Evolutionary conservation across 2,797 vertebrate genomes (phyloP).

Genomic region (Diplodus sargus): DNA sequence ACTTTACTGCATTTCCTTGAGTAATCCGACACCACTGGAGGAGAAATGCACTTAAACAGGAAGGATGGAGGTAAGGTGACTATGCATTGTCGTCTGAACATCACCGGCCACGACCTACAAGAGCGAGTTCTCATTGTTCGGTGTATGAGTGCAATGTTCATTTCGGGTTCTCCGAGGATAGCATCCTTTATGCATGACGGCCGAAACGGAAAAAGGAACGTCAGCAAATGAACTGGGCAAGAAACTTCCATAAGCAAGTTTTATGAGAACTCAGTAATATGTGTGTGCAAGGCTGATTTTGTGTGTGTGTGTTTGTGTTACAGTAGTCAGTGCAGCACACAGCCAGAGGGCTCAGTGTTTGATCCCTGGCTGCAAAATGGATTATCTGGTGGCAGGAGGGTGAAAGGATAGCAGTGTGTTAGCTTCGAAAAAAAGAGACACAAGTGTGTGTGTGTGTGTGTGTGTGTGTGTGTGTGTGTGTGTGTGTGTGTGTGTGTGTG

Average conservation of each 20-base stretch:
- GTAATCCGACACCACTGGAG: slow-evolving; percentile 69
- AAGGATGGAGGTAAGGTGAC: slow-evolving; percentile 48
- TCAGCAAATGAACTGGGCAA: slow-evolving; percentile 44
- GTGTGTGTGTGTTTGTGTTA: slow-evolving; percentile 53
- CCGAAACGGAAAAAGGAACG: slow-evolving; percentile 27
- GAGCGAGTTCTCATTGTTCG: slow-evolving; percentile 60
- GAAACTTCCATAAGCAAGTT: slow-evolving; percentile 47
- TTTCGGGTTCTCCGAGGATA: slow-evolving; percentile 50
- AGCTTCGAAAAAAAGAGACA: slow-evolving; percentile 60
- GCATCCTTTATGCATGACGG: slow-evolving; percentile 53
- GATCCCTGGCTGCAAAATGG: slow-evolving; percentile 86
- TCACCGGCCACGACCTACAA: slow-evolving; percentile 62
- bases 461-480: slow-evolving; percentile 1
- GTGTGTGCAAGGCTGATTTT: slow-evolving; percentile 42
- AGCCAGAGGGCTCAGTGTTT: slow-evolving; percentile 86
- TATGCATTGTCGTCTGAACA: slow-evolving; percentile 70
- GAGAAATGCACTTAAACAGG: slow-evolving; percentile 76
- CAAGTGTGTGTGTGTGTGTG: slow-evolving; percentile 17
- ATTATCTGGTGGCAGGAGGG: slow-evolving; percentile 85
- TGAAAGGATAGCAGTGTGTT: slow-evolving; percentile 78
- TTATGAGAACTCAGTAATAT: slow-evolving; percentile 43
- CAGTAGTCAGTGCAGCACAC: slow-evolving; percentile 76
- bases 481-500: background rate
- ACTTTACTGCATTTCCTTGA: slow-evolving; percentile 70
- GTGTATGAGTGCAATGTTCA: slow-evolving; percentile 53